These are phyloP conservation scores for Patella caerulea DNA, from an alignment of 2,888 invertebrate species.

Conservation along the genomic window DNA sequence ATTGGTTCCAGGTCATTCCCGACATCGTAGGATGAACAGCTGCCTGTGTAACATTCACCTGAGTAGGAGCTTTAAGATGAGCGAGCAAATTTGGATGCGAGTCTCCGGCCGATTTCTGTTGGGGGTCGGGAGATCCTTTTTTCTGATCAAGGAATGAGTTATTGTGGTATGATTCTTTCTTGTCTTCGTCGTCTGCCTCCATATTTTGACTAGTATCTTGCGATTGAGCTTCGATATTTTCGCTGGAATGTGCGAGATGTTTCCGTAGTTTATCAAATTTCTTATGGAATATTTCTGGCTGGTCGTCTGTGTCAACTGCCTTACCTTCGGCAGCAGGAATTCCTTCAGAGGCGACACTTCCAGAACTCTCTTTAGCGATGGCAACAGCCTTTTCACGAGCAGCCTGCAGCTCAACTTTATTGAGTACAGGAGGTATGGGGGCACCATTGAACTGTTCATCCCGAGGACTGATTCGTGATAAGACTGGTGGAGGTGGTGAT, in stretches of 20 bases:
- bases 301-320: conserved; percentile 24
- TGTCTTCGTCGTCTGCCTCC: conserved; percentile 26
- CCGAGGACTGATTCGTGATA: conserved; percentile 24
- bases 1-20: conserved; percentile 16
- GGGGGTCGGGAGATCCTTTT: conserved; percentile 14
- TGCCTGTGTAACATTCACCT: conserved; percentile 31
- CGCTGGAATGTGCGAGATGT: conserved; percentile 34
- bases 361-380: conserved; percentile 14
- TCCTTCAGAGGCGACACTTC: conserved; percentile 10
- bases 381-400: conserved; percentile 10
- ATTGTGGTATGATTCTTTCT: conserved; percentile 19
- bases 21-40: conserved; percentile 7
- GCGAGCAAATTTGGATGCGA: conserved; percentile 64
- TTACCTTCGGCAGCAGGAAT: conserved; percentile 13
- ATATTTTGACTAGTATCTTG: conserved; percentile 12
- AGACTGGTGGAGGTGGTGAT: conserved; percentile 27
- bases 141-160: conserved; percentile 12
- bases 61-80: conserved; percentile 52
- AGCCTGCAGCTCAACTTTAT: neutral
- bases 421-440: neutral
- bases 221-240: conserved; percentile 8
- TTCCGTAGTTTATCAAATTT: conserved; percentile 64
- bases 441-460: conserved; percentile 13
- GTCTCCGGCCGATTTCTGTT: conserved; percentile 54
- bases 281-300: conserved; percentile 49